phyloP scores from a whole-genome alignment of 2,113 vertebrate species.

The Alectura lathami region DNA sequence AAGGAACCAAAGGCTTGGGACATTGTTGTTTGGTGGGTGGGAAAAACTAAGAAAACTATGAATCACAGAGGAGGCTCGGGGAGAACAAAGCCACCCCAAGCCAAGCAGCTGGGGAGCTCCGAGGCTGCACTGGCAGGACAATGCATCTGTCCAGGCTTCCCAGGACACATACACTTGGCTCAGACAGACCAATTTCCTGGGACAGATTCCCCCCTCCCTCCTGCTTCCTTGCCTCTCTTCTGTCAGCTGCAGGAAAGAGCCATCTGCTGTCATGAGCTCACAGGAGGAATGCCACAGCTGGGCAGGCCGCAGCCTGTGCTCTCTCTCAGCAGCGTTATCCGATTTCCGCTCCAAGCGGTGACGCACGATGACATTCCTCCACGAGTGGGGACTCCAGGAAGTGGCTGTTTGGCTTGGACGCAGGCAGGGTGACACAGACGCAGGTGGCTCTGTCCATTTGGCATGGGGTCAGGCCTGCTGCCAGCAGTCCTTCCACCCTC shows the following conservation, averaged over 20 bases:
- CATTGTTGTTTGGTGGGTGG: neutral
- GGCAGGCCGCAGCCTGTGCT: neutral
- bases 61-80: neutral
- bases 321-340: neutral
- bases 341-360: neutral
- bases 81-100: neutral
- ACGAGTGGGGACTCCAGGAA: neutral
- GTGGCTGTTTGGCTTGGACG: neutral
- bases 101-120: neutral
- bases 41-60: neutral
- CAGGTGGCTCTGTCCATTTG: neutral
- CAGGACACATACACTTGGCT: neutral
- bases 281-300: neutral
- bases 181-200: neutral
- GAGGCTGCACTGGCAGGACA: fast-evolving
- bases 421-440: neutral
- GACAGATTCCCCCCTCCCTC: neutral
- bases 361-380: neutral
- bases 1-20: neutral
- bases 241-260: neutral
- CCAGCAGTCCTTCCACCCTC: neutral
- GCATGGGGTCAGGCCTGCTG: neutral
- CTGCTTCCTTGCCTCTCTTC: neutral
- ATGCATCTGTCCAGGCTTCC: neutral
- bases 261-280: neutral